phyloP scores from a whole-genome alignment of 2,113 vertebrate genomes.

The Chaetodon auriga region DNA sequence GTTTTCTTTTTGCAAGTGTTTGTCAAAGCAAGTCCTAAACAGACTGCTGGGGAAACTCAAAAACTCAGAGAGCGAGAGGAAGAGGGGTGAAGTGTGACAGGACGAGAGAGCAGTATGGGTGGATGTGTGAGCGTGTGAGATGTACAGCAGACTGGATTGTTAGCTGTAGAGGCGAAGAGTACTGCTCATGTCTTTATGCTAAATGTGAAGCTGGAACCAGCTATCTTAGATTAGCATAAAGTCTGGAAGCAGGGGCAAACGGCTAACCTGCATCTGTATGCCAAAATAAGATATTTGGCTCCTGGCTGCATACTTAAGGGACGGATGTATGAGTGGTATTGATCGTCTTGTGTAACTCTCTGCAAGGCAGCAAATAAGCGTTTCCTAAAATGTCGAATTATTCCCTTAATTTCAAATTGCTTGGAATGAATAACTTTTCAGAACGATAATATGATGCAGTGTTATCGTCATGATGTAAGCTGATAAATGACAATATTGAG shows the following conservation, averaged over 20 bases:
- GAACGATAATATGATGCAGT: not conserved
- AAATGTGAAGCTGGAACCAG: no score
- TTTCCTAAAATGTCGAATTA: not conserved
- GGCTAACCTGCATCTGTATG: no score
- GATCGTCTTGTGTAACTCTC: not conserved
- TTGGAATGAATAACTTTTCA: not conserved
- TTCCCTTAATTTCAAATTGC: not conserved
- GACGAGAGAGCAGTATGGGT: not conserved
- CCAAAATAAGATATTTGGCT: not conserved
- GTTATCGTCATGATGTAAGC: not conserved
- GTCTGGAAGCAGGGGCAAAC: no score
- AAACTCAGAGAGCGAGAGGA: not conserved
- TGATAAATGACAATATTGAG: not conserved
- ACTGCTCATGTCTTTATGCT: not conserved
- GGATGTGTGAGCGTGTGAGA: not conserved
- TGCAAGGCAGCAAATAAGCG: not conserved
- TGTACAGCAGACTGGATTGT: constrained; percentile 5
- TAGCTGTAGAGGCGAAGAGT: not conserved
- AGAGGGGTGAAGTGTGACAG: not conserved
- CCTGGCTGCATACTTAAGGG: constrained; percentile 14
- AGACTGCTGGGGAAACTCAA: constrained; percentile 4
- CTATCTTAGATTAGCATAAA: no score
- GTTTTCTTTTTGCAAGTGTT: constrained; percentile 50
- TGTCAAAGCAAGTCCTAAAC: constrained; percentile 40
- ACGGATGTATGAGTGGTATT: not conserved